phyloP scores from a whole-genome alignment of 2,888 invertebrate species.

The Nudaria mundana region DNA sequence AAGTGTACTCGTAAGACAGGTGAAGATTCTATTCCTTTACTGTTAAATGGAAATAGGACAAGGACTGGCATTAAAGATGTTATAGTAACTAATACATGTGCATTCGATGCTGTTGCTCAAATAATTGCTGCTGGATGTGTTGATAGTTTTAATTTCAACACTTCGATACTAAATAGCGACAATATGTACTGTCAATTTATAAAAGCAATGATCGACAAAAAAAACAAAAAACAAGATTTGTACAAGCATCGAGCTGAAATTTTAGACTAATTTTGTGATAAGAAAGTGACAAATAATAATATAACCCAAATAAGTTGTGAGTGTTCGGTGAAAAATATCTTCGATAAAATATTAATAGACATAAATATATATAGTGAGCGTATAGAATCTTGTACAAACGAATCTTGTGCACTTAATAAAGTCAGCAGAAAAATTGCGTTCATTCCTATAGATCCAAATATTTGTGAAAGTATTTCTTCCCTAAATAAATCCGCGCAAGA shows the following conservation, averaged over 20 bases:
- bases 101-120: slow-evolving; percentile 1
- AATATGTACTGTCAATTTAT: not conserved
- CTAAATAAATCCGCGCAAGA: not conserved
- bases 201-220: slow-evolving; percentile 1
- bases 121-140: not conserved
- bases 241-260: not conserved
- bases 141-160: not conserved
- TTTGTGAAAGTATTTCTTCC: not conserved
- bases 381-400: too few relatives aligned
- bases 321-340: not conserved
- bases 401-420: not conserved
- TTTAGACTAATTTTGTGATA: not conserved
- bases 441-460: not conserved
- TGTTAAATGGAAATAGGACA: not conserved
- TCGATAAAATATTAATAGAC: not conserved
- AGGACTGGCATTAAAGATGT: not conserved
- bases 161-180: not conserved
- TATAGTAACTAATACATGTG: not conserved
- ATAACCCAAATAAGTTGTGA: slow-evolving; percentile 1
- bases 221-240: not conserved
- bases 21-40: not conserved
- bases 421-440: not conserved
- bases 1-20: not conserved
- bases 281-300: not conserved
- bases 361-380: too few relatives aligned